phyloP scores from a whole-genome alignment of 2,113 vertebrate genomes.

The Phycodurus eques region DNA sequence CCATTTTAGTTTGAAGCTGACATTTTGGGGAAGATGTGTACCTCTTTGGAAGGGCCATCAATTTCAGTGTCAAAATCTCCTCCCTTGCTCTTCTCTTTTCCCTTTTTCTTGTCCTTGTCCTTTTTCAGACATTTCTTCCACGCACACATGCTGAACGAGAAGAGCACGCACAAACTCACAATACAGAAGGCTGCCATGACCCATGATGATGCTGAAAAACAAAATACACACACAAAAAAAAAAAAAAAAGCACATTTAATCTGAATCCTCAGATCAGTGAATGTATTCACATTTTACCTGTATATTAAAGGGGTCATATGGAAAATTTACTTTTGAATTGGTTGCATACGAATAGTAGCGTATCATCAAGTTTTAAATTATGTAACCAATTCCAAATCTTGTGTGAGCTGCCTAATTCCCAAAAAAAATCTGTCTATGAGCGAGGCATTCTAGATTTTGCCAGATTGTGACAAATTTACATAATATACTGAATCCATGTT shows the following conservation, averaged over 20 bases:
- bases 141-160: conserved; percentile 86
- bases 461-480: too few relatives aligned
- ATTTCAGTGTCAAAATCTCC: conserved; percentile 89
- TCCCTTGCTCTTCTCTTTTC: conserved; percentile 88
- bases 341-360: background rate
- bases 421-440: too few relatives aligned
- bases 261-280: background rate
- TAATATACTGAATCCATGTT: too few relatives aligned
- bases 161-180: conserved; percentile 79
- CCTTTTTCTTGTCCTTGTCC: conserved; percentile 78
- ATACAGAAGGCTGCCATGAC: conserved; percentile 65
- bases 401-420: too few relatives aligned
- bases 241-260: background rate
- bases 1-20: too few relatives aligned
- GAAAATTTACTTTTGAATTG: background rate
- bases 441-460: too few relatives aligned
- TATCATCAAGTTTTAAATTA: background rate
- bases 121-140: conserved; percentile 94
- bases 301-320: background rate
- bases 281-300: background rate
- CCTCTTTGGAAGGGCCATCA: conserved; percentile 87
- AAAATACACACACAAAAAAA: background rate
- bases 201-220: conserved; percentile 67
- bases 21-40: conserved; percentile 36
- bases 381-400: too few relatives aligned